phyloP scores from a whole-genome alignment of 2,113 vertebrate genomes.

The Suricata suricatta region DNA sequence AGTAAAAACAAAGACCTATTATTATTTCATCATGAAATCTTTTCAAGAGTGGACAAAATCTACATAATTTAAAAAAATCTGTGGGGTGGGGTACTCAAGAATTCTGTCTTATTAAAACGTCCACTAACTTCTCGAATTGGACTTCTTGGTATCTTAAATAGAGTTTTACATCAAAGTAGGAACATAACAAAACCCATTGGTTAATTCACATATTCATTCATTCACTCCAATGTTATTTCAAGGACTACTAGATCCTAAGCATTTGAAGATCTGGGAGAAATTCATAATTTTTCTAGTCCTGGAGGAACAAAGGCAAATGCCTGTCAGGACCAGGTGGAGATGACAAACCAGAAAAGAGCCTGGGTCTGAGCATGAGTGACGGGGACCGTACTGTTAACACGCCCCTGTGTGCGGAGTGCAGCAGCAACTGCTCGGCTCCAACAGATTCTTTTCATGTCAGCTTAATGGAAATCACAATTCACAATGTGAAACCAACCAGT shows the following conservation, averaged over 20 bases:
- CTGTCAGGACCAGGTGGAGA: not conserved
- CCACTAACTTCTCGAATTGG: not conserved
- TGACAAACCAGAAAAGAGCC: not conserved
- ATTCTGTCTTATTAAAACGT: not conserved
- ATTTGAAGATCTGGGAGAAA: not conserved
- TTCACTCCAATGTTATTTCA: not conserved
- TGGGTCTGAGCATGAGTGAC: not conserved
- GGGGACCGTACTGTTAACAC: not conserved
- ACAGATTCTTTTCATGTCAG: constrained; percentile 52
- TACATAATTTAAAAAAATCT: not conserved
- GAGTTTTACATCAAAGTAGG: not conserved
- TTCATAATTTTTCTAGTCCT: not conserved
- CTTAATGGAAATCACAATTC: constrained; percentile 50
- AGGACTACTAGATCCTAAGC: not conserved
- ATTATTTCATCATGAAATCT: not conserved
- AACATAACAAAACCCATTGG: not conserved
- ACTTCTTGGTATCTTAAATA: not conserved
- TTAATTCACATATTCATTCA: not conserved
- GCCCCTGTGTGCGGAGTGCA: not conserved
- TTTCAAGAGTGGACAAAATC: not conserved
- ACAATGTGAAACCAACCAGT: constrained; percentile 38
- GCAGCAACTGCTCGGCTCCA: not conserved
- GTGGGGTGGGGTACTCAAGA: not conserved
- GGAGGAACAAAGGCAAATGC: not conserved
- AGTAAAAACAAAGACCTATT: not conserved